These are phyloP conservation scores for Oedothorax gibbosus DNA, from an alignment of 1,140 invertebrate species.

Conservation along the genomic window DNA sequence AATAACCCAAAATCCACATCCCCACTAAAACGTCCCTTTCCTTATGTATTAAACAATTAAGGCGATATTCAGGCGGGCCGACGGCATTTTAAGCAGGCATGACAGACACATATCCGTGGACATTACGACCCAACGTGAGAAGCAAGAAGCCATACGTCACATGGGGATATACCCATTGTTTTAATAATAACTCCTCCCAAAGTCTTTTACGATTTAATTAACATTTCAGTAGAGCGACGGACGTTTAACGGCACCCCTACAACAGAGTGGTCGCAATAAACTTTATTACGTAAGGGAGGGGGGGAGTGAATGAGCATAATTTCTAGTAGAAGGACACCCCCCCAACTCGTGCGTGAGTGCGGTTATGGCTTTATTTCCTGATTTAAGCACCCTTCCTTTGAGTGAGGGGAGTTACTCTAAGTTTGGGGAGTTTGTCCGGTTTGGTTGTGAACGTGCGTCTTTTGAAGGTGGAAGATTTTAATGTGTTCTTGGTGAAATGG, in stretches of 20 bases:
- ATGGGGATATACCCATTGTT: conserved; percentile 17
- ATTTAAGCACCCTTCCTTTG: too few species aligned
- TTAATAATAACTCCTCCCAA: conserved; percentile 17
- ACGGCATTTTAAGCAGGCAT: background rate
- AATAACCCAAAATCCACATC: background rate
- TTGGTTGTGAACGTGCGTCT: too few species aligned
- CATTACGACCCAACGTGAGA: conserved; percentile 13
- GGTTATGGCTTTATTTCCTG: too few species aligned
- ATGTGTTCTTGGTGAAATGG: too few species aligned
- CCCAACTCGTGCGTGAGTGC: too few species aligned
- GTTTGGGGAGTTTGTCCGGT: too few species aligned
- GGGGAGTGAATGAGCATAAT: too few species aligned
- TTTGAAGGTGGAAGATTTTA: too few species aligned
- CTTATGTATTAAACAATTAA: background rate
- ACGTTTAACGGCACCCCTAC: conserved; percentile 19
- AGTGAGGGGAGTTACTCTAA: too few species aligned
- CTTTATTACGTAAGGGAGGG: background rate
- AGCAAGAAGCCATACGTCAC: background rate
- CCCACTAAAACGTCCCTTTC: background rate
- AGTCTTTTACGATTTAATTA: conserved; percentile 45
- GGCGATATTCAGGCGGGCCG: background rate
- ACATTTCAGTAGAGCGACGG: background rate
- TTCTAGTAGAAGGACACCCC: too few species aligned
- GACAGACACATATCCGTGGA: conserved; percentile 4
- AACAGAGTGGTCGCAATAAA: background rate